Evolutionary conservation across 1,140 invertebrate genomes (phyloP), one percentile per base, ranked within the genome.

Genomic region (Phortica variegata): DNA sequence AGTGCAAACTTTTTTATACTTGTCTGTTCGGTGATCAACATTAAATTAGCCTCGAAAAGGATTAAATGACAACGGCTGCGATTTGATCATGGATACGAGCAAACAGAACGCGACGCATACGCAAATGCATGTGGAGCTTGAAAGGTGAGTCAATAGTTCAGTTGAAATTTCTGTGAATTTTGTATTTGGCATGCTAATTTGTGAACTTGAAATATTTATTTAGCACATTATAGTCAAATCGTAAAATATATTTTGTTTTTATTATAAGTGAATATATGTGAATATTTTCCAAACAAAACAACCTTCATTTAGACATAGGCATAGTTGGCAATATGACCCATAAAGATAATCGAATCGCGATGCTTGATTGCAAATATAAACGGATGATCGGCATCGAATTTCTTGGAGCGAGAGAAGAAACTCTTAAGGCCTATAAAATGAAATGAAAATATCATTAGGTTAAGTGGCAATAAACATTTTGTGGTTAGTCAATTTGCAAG

Each of bases 381-480:
- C 15, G 70, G 70, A 60, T 71, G 70, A 54, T 73, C 65, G 0
- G 63, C 70, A 39, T 73, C 66, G 21, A 73, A 68, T 45, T 66
- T 60, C 54, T 73, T 73, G 2, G 59, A 51, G 18, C 63, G 50
- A 19, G 70, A 71, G 44, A 71, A 70, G 16, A 72, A 41, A 19
- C 61, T 54, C 43, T 74, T 74, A 3, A 73, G 38, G 15, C 65
- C 72, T 75, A 23, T 18, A 39, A 33, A 36, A 17, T 15, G 4
- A 41, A 40, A 49, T 19, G 19, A 17, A 31, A 12, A 33, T 16
- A 16, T 6, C 8, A 13, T 10, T n/a, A 8, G 3, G 9, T 19
- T 29, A 38, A 12, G 2, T 16, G 15, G 23, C 8, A 12, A 7
- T 8, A 40, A 5, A 43, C 17, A 21, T 29, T 26, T 12, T 21